These are phyloP conservation scores for Drosophila sordidapex DNA, from an alignment of 2,888 invertebrate species.

Conservation along the genomic window DNA sequence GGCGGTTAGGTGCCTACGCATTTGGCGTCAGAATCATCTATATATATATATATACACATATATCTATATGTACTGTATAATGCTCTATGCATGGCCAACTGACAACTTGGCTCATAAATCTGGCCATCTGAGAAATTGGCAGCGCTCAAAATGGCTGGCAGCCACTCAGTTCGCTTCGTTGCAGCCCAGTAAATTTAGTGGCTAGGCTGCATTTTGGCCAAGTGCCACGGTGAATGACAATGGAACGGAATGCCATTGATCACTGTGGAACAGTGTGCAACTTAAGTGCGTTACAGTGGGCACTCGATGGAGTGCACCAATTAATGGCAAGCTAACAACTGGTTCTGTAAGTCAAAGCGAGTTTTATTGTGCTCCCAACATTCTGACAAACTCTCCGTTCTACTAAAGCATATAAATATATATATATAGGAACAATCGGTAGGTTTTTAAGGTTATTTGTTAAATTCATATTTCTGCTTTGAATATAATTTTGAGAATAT, in stretches of 20 bases:
- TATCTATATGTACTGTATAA: background rate
- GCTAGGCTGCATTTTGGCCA: slow-evolving; percentile 38
- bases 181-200: slow-evolving; percentile 60
- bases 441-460: background rate
- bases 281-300: background rate
- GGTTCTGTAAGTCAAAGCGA: background rate
- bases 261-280: background rate
- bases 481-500: background rate
- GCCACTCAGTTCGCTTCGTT: slow-evolving; percentile 57
- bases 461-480: background rate
- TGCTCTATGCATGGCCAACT: slow-evolving; percentile 30
- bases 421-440: background rate
- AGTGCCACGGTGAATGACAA: slow-evolving; percentile 26
- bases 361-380: background rate
- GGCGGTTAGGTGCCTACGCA: slow-evolving; percentile 40
- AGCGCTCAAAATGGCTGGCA: slow-evolving; percentile 47
- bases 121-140: slow-evolving; percentile 67
- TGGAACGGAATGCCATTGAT: slow-evolving; percentile 12
- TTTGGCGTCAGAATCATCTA: background rate
- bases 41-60: slow-evolving; percentile 1
- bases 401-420: background rate
- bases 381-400: background rate
- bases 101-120: slow-evolving; percentile 67
- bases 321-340: background rate
- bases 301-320: background rate